Conservation (phyloP, 37 sponge, comb jelly and placozoan species). For the Aplysina aerophoba region DNA sequence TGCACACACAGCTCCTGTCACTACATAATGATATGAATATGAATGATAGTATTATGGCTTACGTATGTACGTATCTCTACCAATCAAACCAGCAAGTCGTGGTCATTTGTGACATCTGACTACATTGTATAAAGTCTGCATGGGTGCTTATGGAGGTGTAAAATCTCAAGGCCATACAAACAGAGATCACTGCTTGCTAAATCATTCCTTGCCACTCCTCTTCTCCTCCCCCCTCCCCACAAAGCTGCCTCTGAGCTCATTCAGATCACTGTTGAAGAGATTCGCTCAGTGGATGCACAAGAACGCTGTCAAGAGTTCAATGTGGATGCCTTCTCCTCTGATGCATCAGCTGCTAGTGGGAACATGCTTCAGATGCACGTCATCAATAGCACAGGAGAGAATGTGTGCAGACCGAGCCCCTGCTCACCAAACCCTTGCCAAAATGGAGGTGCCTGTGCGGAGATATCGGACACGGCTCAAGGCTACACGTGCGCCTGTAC, state of each 20-base stretch:
- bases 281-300: not conserved
- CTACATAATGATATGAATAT: too few species aligned
- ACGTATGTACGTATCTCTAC: too few species aligned
- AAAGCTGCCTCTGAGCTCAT: not conserved
- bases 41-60: too few species aligned
- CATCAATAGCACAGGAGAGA: conserved; percentile 19
- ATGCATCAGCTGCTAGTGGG: not conserved
- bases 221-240: not conserved
- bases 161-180: conserved; percentile 21
- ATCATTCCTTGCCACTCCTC: conserved; percentile 15
- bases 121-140: not conserved
- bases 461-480: not conserved
- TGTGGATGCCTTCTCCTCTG: not conserved
- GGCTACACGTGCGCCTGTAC: conserved; percentile 65
- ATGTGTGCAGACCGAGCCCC: conserved; percentile 51
- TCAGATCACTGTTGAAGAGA: conserved; percentile 21
- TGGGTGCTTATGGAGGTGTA: not conserved
- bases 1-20: too few species aligned
- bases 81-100: too few species aligned
- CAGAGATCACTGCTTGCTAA: conserved; percentile 36
- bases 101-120: too few species aligned
- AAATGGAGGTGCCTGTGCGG: conserved; percentile 55
- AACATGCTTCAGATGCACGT: not conserved
- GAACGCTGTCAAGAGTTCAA: conserved; percentile 16
- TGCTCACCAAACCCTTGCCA: conserved; percentile 74